Conservation (phyloP, 2,113 vertebrate species). For the Menura novaehollandiae region DNA sequence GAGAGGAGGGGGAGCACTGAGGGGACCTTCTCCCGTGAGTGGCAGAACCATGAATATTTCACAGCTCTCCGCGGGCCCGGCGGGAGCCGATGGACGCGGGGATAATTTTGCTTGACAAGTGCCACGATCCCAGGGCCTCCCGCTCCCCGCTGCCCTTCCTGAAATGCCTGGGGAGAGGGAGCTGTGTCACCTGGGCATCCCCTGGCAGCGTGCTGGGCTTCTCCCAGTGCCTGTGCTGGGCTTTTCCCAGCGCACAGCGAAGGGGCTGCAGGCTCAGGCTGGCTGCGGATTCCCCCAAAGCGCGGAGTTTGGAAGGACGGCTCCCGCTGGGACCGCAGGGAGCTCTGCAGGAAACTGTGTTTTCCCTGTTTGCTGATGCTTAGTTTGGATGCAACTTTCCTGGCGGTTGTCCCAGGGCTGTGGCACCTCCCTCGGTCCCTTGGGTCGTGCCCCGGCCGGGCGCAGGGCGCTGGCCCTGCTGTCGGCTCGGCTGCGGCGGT, state of each 20-base stretch:
- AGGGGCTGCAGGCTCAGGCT: not conserved
- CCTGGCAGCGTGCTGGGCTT: not conserved
- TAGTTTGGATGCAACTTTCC: fast-evolving
- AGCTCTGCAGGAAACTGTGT: fast-evolving
- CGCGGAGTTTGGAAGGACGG: not conserved
- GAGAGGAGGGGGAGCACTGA: not conserved
- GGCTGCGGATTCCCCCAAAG: fast-evolving
- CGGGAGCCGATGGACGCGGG: not conserved
- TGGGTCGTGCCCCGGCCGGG: not conserved
- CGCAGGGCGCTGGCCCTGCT: not conserved
- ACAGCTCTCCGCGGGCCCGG: not conserved
- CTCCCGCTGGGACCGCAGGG: not conserved
- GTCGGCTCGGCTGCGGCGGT: not conserved
- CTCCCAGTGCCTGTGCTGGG: not conserved
- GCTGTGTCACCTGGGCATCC: not conserved
- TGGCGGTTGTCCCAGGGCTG: fast-evolving
- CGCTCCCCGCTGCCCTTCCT: not conserved
- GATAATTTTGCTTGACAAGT: not conserved
- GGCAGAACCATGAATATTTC: not conserved
- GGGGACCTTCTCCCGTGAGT: not conserved
- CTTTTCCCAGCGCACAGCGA: not conserved
- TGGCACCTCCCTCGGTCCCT: fast-evolving
- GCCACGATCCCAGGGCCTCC: not conserved
- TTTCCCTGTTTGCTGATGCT: not conserved
- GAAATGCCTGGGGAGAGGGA: fast-evolving